phyloP scores from a whole-genome alignment of 2,113 vertebrate species.

The Cinclus mexicanus region DNA sequence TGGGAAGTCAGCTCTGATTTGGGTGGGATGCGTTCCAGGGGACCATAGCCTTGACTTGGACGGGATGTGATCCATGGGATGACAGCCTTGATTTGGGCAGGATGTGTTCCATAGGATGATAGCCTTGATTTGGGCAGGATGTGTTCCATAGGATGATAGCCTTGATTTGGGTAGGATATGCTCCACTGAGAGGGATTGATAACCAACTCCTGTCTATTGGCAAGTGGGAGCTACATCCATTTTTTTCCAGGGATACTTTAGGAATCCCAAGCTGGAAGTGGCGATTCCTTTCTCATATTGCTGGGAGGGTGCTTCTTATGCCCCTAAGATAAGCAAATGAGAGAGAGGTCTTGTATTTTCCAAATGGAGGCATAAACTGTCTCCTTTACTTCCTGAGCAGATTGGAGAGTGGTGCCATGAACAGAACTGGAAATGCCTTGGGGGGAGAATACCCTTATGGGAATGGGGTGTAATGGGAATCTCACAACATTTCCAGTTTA shows the following conservation, averaged over 20 bases:
- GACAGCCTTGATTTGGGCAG: neutral
- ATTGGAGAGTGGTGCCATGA: rapidly evolving
- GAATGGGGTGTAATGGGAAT: neutral
- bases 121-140: neutral
- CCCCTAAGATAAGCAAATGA: rapidly evolving
- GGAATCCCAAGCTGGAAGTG: neutral
- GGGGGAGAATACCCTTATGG: neutral
- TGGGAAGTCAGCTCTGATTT: neutral
- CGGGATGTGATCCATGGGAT: neutral
- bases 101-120: neutral
- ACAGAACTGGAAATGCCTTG: neutral
- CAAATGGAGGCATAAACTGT: rapidly evolving
- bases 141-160: neutral
- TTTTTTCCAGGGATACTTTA: neutral
- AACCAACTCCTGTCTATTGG: rapidly evolving
- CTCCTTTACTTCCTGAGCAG: neutral
- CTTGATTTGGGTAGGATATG: rapidly evolving
- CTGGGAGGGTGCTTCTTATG: neutral
- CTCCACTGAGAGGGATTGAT: neutral
- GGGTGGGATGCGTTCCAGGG: neutral
- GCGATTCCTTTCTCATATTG: neutral
- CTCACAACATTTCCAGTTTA: neutral
- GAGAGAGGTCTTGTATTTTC: neutral
- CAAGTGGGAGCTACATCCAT: rapidly evolving
- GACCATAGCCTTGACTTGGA: neutral